Evolutionary conservation across 2,113 vertebrate genomes (phyloP).

Genomic region (Apistogramma diplotaenia): DNA sequence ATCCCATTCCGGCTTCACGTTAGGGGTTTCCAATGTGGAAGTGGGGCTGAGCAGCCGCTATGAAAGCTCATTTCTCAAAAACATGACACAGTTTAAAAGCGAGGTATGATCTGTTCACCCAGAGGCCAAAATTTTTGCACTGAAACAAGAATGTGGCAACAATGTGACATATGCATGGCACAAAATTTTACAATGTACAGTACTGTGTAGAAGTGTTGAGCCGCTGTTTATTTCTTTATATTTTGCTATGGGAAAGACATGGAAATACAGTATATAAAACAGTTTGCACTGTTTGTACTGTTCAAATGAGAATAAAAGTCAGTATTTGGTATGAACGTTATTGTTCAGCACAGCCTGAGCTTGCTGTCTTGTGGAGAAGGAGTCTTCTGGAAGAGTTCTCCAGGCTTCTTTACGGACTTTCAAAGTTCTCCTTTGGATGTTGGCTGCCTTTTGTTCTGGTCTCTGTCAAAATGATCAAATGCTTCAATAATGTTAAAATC

Average conservation of each 20-base stretch:
- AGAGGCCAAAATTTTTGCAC: neutral
- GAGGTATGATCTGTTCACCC: constrained; percentile 61
- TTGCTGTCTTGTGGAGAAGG: neutral
- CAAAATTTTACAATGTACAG: too few relatives aligned
- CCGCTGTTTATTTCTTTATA: neutral
- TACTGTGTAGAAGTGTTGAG: neutral
- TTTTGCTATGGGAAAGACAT: neutral
- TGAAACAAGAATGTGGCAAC: neutral
- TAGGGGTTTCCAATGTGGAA: constrained; percentile 18
- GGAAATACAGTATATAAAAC: too few relatives aligned
- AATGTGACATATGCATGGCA: too few relatives aligned
- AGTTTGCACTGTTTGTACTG: neutral
- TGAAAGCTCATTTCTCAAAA: constrained; percentile 62
- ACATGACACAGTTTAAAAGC: constrained; percentile 72
- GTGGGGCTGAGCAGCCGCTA: constrained; percentile 17
- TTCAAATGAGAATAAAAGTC: neutral
- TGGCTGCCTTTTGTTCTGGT: too few relatives aligned
- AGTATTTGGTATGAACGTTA: neutral
- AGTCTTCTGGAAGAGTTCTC: neutral
- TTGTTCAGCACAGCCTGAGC: neutral
- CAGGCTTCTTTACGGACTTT: neutral
- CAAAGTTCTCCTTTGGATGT: neutral
- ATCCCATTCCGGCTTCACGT: neutral
- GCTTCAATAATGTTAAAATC: neutral
- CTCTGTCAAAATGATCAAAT: neutral